phyloP scores from a whole-genome alignment of 1,140 invertebrate species.

The Trachymyrmex septentrionalis region DNA sequence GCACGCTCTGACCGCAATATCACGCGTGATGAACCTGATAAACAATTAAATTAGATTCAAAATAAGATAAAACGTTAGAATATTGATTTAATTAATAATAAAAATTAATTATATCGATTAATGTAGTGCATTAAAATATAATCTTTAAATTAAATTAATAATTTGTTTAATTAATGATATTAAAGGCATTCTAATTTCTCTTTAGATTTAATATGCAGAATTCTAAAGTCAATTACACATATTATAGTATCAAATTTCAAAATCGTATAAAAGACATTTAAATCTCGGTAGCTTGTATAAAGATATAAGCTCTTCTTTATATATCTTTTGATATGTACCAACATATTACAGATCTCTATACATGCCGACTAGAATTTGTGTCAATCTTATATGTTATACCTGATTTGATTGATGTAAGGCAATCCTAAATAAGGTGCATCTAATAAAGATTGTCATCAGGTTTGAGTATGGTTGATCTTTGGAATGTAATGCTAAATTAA shows the following conservation, averaged over 20 bases:
- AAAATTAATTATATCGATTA: neutral
- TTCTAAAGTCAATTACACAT: neutral
- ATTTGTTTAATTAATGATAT: conserved; percentile 1
- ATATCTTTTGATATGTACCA: neutral
- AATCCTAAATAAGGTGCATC: no score
- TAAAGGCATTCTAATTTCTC: neutral
- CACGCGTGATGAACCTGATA: conserved; percentile 35
- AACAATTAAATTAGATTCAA: conserved; percentile 9
- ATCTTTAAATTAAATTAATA: neutral
- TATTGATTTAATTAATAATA: conserved; percentile 17
- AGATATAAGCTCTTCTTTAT: neutral
- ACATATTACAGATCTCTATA: neutral
- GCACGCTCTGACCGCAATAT: conserved; percentile 40
- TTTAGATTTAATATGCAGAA: neutral
- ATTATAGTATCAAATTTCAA: neutral
- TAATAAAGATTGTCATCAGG: no score
- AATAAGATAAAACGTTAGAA: neutral
- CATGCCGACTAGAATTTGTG: no score
- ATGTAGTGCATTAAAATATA: neutral
- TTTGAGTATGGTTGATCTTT: no score
- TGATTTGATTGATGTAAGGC: no score
- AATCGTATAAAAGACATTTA: neutral
- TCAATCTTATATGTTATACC: no score
- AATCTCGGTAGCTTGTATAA: neutral
- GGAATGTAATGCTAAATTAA: no score